Conservation (phyloP, 2,113 vertebrate species). For the Planiliza haematocheilus region DNA sequence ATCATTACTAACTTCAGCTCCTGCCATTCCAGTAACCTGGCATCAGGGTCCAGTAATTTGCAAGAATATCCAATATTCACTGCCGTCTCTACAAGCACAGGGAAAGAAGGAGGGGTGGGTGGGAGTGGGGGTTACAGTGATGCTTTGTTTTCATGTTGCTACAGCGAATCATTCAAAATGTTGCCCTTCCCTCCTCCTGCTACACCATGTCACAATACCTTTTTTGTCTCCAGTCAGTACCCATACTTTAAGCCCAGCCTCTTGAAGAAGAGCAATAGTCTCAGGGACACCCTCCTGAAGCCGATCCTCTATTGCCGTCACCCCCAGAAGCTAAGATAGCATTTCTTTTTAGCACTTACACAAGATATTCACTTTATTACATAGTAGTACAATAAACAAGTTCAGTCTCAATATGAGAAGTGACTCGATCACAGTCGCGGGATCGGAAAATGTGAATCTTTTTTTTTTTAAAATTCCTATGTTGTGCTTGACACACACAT, state of each 20-base stretch:
- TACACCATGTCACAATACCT: conserved; percentile 79
- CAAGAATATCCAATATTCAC: conserved; percentile 93
- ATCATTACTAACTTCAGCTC: conserved; percentile 85
- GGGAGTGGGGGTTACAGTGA: not conserved
- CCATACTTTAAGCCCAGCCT: conserved; percentile 93
- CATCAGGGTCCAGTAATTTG: conserved; percentile 87
- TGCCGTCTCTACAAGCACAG: conserved; percentile 87
- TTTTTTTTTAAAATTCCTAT: no score
- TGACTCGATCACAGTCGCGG: no score
- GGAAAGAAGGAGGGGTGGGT: not conserved
- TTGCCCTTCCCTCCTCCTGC: no score
- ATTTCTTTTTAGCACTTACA: not conserved
- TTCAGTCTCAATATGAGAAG: no score
- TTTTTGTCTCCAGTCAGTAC: conserved; percentile 96
- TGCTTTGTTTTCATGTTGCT: conserved; percentile 1
- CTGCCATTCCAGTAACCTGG: conserved; percentile 87
- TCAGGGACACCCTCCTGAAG: conserved; percentile 91
- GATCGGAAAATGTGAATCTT: no score
- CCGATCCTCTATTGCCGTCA: conserved; percentile 93
- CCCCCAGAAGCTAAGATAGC: conserved; percentile 88
- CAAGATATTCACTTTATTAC: not conserved
- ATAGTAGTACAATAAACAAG: not conserved
- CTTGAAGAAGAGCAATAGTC: conserved; percentile 89
- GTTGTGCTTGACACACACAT: no score
- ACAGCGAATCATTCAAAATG: not conserved